Evolutionary conservation across 2,113 vertebrate species (phyloP).

Genomic region (Varanus salvator): DNA sequence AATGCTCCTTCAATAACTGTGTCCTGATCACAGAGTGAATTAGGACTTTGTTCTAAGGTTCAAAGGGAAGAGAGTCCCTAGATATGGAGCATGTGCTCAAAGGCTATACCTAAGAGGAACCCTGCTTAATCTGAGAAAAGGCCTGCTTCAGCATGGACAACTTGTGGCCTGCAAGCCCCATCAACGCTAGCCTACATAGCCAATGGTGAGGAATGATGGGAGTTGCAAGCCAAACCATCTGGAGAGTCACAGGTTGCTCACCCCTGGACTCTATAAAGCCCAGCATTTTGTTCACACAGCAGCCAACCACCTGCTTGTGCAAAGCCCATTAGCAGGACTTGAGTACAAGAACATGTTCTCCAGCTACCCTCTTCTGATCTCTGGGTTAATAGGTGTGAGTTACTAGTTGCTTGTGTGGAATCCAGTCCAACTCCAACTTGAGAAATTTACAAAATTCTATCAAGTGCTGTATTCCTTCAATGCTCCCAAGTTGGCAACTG

Average conservation of each 20-base stretch:
- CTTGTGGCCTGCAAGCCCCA: too few relatives aligned
- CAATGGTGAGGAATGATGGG: too few relatives aligned
- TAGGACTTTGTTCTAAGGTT: neutral
- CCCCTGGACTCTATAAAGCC: too few relatives aligned
- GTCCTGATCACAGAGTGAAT: accelerated
- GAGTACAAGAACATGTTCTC: too few relatives aligned
- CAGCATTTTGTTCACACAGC: too few relatives aligned
- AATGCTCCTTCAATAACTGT: accelerated
- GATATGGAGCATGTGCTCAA: neutral
- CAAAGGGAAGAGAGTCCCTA: neutral
- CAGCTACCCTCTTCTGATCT: neutral
- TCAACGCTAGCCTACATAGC: too few relatives aligned
- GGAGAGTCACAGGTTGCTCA: too few relatives aligned
- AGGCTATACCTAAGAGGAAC: neutral
- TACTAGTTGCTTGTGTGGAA: neutral
- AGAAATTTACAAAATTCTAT: neutral
- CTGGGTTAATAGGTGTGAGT: neutral
- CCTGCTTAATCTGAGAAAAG: too few relatives aligned
- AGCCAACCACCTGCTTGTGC: too few relatives aligned
- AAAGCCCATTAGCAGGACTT: too few relatives aligned
- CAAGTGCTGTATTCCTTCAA: neutral
- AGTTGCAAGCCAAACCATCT: too few relatives aligned
- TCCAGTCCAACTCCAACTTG: neutral
- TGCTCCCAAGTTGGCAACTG: neutral
- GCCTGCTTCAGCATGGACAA: too few relatives aligned